phyloP scores from a whole-genome alignment of 2,888 invertebrate species.

The Holacanthella duospinosa region DNA sequence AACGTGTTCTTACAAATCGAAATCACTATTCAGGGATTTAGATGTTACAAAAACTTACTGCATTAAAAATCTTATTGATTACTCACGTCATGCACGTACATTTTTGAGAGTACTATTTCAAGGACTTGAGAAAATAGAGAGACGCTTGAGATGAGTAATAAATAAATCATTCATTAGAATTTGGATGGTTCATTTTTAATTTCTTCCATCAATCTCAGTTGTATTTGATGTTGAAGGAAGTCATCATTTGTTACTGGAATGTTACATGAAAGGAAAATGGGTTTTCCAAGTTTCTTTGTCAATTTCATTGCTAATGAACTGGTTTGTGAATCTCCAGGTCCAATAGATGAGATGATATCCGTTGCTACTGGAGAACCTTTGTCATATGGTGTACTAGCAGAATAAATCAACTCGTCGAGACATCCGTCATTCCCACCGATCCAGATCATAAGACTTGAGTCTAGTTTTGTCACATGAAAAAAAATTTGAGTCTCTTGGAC shows the following conservation, averaged over 20 bases:
- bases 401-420: conserved; percentile 21
- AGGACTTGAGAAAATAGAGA: too few species aligned
- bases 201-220: conserved; percentile 44
- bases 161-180: conserved; percentile 38
- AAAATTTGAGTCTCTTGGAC: conserved; percentile 41
- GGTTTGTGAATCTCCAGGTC: conserved; percentile 40
- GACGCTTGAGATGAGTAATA: too few species aligned
- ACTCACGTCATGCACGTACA: too few species aligned
- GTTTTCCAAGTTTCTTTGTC: conserved; percentile 43
- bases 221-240: conserved; percentile 37
- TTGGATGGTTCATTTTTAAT: conserved; percentile 42
- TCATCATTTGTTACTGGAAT: conserved; percentile 39
- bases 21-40: too few species aligned
- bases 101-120: too few species aligned
- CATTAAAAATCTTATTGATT: too few species aligned
- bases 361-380: conserved; percentile 40
- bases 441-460: conserved; percentile 44
- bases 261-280: conserved; percentile 47
- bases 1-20: too few species aligned
- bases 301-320: conserved; percentile 39
- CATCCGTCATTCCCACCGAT: conserved; percentile 40
- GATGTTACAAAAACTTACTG: too few species aligned
- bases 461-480: conserved; percentile 45
- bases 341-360: conserved; percentile 41
- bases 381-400: conserved; percentile 22